These are phyloP conservation scores for Amphipoea oculea DNA, from an alignment of 2,888 invertebrate genomes.

Conservation along the genomic window DNA sequence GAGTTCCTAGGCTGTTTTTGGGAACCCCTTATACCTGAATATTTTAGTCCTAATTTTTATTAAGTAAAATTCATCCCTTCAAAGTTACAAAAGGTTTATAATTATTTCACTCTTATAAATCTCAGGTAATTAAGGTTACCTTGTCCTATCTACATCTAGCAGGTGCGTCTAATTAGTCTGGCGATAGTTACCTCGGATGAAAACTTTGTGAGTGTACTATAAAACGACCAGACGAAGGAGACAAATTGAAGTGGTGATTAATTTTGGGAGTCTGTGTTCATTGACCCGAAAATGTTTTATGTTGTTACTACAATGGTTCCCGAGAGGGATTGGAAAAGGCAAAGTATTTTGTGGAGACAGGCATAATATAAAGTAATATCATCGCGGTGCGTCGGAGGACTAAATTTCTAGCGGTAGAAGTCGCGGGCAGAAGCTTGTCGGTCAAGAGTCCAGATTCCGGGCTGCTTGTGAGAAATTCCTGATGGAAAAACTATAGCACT, in stretches of 20 bases:
- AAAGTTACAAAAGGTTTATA: slow-evolving; percentile 15
- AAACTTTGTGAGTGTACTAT: slow-evolving; percentile 42
- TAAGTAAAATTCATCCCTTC: background rate
- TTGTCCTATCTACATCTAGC: slow-evolving; percentile 29
- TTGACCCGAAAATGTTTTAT: slow-evolving; percentile 31
- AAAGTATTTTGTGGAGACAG: slow-evolving; percentile 4
- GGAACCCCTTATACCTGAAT: background rate
- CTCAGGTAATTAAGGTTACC: slow-evolving; percentile 36
- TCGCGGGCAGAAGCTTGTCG: too few relatives aligned
- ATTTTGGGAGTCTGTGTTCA: slow-evolving; percentile 27
- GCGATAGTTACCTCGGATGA: slow-evolving; percentile 27
- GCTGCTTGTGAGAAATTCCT: background rate
- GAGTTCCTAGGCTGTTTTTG: too few relatives aligned
- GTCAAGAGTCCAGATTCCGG: background rate
- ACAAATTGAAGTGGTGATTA: slow-evolving; percentile 38
- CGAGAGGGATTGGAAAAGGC: background rate
- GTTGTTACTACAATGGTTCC: background rate
- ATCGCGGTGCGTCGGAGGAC: too few relatives aligned
- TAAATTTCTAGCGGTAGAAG: too few relatives aligned
- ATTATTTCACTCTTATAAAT: background rate
- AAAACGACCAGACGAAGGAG: slow-evolving; percentile 27
- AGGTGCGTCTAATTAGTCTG: slow-evolving; percentile 50
- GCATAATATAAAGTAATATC: background rate
- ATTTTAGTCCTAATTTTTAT: background rate
- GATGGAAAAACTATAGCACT: background rate